These are phyloP conservation scores for Ciona savignyi DNA, from an alignment of 23 tunicate genomes.

Conservation along the genomic window DNA sequence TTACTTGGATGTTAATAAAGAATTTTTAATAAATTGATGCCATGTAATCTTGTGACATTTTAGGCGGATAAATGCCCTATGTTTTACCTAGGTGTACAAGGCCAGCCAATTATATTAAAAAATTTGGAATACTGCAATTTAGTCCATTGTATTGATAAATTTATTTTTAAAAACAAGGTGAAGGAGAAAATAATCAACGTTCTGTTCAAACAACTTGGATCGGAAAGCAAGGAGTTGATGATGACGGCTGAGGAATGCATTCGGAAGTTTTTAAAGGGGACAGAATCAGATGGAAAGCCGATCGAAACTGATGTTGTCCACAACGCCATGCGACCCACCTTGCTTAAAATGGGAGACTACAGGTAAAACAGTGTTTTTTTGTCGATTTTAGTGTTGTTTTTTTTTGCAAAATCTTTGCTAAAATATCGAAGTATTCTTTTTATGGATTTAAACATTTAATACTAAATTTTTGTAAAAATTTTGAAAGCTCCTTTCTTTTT, in stretches of 20 bases:
- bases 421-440: not conserved
- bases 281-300: conserved; percentile 75
- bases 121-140: no score
- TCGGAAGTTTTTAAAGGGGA: conserved; percentile 71
- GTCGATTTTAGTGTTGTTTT: not conserved
- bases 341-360: conserved; percentile 94
- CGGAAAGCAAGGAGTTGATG: conserved; percentile 83
- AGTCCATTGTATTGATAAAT: no score
- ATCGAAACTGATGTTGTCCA: conserved; percentile 94
- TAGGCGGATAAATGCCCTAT: no score
- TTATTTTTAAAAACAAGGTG: conserved; percentile 29
- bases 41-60: no score
- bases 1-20: no score
- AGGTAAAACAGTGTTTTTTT: conserved; percentile 30
- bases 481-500: no score
- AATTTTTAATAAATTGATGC: no score
- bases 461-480: no score
- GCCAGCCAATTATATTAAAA: no score
- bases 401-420: no score
- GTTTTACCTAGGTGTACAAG: no score
- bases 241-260: conserved; percentile 91
- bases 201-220: conserved; percentile 83
- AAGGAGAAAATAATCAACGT: conserved; percentile 90
- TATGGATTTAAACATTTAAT: not conserved
- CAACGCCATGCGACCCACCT: conserved; percentile 92